Evolutionary conservation across 2,113 vertebrate genomes (phyloP), one percentile per base, ranked within the genome.

Genomic region (Dasypus novemcinctus): DNA sequence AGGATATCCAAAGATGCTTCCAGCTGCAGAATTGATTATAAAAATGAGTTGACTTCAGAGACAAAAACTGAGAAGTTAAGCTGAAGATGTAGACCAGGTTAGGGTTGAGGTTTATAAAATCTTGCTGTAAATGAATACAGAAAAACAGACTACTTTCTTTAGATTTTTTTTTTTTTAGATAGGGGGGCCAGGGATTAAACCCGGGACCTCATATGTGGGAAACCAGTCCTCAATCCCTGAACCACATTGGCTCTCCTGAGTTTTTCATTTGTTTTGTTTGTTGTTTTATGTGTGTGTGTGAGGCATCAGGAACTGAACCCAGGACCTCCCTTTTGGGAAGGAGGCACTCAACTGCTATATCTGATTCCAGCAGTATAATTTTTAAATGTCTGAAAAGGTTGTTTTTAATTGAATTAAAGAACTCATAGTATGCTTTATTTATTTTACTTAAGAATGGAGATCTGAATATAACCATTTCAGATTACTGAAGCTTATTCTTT

Each of bases 31-130:
- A 89, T 85, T 41, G 68, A 76, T 76, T 85, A 81, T 90, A 59
- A 92, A 95, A 94, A 92, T 89, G 46, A 90, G 71, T 66, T 64
- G 9, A 82, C 68, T 90, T 46, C 33, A 81, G 64, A 96, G 89
- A 63, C 46, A 93, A 80, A 87, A 90, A 90, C 49, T 90, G 76
- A 86, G 31, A 95, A 80, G 57, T 74, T 43, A 80, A 89, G 27
- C 54, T 78, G 46, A 92, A 84, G 75, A n/a, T 29, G 38, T 38
- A 83, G 36, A 76, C 61, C 27, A 29, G 7, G 23, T 4, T 46
- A 76, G 36, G 23, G 20, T 76, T 52, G 15, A 81, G 49, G 54
- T 93, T 54, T n/a, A 8, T 84, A 87, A 93, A 82, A 69, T 85
- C 7, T 52, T 85, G 15, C 4, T 85, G 66, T 90, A 89, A 84